These are phyloP conservation scores for Alca torda DNA, from an alignment of 2,797 vertebrate species.

Conservation along the genomic window DNA sequence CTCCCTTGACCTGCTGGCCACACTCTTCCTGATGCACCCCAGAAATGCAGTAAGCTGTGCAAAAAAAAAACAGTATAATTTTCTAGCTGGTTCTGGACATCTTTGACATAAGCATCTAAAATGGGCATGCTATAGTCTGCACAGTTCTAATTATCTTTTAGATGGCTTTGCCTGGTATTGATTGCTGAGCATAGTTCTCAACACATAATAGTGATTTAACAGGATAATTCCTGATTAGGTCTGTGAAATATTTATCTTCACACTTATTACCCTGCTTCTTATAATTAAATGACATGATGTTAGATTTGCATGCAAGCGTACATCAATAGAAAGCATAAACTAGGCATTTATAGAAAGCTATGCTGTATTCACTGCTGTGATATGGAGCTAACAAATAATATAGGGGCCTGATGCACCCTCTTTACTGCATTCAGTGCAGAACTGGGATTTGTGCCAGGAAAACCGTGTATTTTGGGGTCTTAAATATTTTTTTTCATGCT, in stretches of 20 bases:
- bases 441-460: not conserved
- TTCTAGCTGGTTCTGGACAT: not conserved
- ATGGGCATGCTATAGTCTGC: not conserved
- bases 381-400: not conserved
- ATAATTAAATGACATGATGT: conserved; percentile 52
- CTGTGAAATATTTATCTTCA: conserved; percentile 62
- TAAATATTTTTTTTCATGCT: not conserved
- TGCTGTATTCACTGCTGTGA: not conserved
- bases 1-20: no score
- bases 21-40: no score
- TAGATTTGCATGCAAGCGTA: conserved; percentile 25
- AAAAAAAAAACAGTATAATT: not conserved
- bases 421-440: not conserved
- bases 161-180: conserved; percentile 41
- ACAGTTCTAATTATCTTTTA: conserved; percentile 54
- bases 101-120: conserved; percentile 15
- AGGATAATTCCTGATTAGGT: conserved; percentile 53
- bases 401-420: not conserved
- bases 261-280: conserved; percentile 28
- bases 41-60: not conserved
- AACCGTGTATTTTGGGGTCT: not conserved
- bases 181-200: conserved; percentile 20
- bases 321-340: conserved; percentile 30
- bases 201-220: conserved; percentile 47
- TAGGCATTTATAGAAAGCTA: not conserved